A percentile compares a stretch with the other conserved stretches of the same genome.
Conservation (phyloP, 2,888 invertebrate species). For the Drosophila lutescens region DNA sequence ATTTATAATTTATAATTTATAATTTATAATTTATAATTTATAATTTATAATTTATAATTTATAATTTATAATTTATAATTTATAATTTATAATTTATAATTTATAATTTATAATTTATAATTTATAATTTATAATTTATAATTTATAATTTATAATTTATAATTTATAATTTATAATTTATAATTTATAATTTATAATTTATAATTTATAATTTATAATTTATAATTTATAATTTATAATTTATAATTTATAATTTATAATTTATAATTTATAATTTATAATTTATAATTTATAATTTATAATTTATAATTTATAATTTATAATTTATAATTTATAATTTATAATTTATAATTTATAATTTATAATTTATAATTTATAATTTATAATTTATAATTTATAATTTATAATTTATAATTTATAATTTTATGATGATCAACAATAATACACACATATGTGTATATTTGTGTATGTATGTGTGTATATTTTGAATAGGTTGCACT, state of each 20-base stretch:
- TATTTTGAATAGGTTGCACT: too few relatives aligned
- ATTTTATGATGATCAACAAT: neutral
- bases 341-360: constrained; percentile 2
- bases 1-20: constrained; percentile 4
- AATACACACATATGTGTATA: too few relatives aligned
- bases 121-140: constrained; percentile 3
- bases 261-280: constrained; percentile 2
- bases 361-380: constrained; percentile 2
- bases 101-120: constrained; percentile 4
- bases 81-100: constrained; percentile 4
- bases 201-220: too few relatives aligned
- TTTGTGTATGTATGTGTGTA: too few relatives aligned
- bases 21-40: constrained; percentile 4
- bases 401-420: neutral
- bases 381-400: constrained; percentile 1
- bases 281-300: constrained; percentile 2
- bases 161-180: too few relatives aligned
- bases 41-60: constrained; percentile 4
- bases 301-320: neutral
- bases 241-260: neutral
- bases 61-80: constrained; percentile 4
- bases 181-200: too few relatives aligned
- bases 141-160: too few relatives aligned
- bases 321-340: neutral
- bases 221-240: too few relatives aligned